These are phyloP conservation scores for Hetaerina titia DNA, from an alignment of 2,888 invertebrate species.

Conservation along the genomic window DNA sequence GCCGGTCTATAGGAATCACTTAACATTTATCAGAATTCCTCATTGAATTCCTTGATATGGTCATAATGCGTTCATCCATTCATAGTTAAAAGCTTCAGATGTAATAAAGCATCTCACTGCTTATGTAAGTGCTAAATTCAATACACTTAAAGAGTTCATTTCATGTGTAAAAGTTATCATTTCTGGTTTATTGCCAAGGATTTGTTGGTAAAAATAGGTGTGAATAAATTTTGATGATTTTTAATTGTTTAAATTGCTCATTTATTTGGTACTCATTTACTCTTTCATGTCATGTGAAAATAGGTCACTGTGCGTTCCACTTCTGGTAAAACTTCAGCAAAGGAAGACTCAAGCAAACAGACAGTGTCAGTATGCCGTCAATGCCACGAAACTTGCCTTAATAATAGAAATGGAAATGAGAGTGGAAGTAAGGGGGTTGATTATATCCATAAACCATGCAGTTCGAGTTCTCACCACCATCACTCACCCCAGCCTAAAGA, in stretches of 20 bases:
- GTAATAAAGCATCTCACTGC: background rate
- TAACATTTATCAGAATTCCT: background rate
- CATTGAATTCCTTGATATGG: background rate
- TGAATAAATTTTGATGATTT: background rate
- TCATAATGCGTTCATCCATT: background rate
- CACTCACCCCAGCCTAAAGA: constrained; percentile 49
- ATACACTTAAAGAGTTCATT: background rate
- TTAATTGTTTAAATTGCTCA: background rate
- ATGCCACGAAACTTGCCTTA: constrained; percentile 88
- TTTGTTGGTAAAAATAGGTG: background rate
- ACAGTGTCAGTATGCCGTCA: constrained; percentile 86
- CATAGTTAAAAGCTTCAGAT: background rate
- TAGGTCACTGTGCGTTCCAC: constrained; percentile 81
- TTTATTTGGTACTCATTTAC: background rate
- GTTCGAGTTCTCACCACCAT: constrained; percentile 56
- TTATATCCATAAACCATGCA: constrained; percentile 58
- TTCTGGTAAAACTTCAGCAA: constrained; percentile 81
- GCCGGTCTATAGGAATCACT: background rate
- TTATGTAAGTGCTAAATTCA: background rate
- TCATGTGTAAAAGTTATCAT: background rate
- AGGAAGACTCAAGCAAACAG: constrained; percentile 77
- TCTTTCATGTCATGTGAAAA: constrained; percentile 18
- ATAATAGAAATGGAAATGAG: constrained; percentile 72
- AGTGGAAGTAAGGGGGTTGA: constrained; percentile 44
- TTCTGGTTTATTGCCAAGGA: background rate